These are phyloP conservation scores for Anguilla japonica DNA, from an alignment of 2,113 vertebrate species.

Conservation along the genomic window DNA sequence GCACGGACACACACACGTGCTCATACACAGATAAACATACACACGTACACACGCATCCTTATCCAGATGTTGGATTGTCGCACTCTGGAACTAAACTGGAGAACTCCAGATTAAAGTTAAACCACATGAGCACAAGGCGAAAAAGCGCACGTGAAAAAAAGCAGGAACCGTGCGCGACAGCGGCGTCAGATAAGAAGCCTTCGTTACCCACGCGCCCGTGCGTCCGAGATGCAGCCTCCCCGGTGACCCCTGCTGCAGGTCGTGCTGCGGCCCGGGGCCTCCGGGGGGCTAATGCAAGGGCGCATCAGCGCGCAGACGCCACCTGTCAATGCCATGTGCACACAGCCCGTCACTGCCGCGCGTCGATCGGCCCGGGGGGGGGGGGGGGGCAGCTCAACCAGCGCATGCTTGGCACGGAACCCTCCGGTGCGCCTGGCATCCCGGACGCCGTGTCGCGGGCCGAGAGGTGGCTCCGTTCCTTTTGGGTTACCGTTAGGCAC, in stretches of 20 bases:
- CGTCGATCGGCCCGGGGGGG: neutral
- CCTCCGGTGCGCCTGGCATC: no score
- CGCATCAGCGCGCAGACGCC: conserved; percentile 24
- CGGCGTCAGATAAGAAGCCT: neutral
- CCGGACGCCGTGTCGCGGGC: no score
- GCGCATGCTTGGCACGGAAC: neutral
- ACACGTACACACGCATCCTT: neutral
- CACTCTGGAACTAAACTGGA: neutral
- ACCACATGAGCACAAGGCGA: neutral
- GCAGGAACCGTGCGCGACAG: neutral
- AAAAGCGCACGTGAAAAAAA: neutral
- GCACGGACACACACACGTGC: neutral
- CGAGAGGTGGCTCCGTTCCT: no score
- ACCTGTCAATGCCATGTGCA: conserved; percentile 48
- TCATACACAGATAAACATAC: neutral
- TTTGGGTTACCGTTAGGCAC: no score
- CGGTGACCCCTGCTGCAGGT: neutral
- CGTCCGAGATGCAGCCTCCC: neutral
- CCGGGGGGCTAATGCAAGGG: conserved; percentile 17
- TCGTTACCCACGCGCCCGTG: neutral
- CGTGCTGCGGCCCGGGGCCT: neutral
- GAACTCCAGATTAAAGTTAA: neutral
- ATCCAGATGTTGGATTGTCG: neutral
- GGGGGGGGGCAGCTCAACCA: neutral
- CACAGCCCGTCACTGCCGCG: conserved; percentile 39